Base-by-base conservation (phyloP, 1,140 invertebrate genomes). In the Oncopeltus fasciatus region DNA sequence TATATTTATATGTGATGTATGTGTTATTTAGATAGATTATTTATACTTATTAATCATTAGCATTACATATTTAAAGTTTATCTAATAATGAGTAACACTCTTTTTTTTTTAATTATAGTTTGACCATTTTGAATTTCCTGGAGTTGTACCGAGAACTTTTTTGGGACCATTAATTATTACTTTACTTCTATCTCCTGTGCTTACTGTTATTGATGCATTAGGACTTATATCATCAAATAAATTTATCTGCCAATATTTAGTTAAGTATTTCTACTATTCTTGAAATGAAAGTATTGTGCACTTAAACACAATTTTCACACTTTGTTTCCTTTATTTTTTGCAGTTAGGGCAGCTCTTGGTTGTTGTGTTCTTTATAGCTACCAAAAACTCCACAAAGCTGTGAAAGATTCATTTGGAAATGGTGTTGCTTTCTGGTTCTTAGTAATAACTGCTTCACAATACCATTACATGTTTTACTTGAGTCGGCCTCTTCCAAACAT, bases 401-500 rank as follows among this genome's bases (percentile, higher is more conserved):
- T 94, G 43, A 75, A 82, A 69, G 81, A 82, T 68, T 75, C 85
- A 51, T 95, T 92, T 78, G 93, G 94, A 20, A 71, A 72, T 31
- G 78, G 81, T 63, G 85, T 90, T 72, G 77, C 84, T 18, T 80
- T 81, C 66, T 95, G 92, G 90, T 86, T 92, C 66, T 79, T 90
- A 33, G 70, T 86, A 3, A 82, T 98, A 47, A 93, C 88, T 27
- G 79, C 87, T 24, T 86, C 91, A 12, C 96, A 99, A 71, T 99
- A 96, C 76, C 96, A 99, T 76, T 95, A 98, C 70, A 86, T 98
- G 79, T 99, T 94, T 72, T 99, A 99, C 73, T 80, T 92, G 69
- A 92, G 89, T 64, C 79, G 97, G 59, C 84, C 95, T 21, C 79
- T 99, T 65, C 96, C 97, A 65, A 99, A 99, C 76, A 94, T 90